phyloP scores from a whole-genome alignment of 2,888 invertebrate genomes.

The Celastrina argiolus region DNA sequence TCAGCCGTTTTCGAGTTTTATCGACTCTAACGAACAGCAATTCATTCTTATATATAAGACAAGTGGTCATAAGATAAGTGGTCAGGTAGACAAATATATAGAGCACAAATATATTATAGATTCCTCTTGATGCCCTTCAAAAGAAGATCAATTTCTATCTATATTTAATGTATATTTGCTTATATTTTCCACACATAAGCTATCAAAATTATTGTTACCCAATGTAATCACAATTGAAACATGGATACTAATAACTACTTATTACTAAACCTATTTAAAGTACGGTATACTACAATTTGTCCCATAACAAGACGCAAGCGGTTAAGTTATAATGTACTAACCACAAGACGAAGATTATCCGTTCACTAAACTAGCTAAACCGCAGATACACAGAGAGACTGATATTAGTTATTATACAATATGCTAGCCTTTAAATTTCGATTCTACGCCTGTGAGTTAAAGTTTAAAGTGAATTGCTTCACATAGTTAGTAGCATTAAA shows the following conservation, averaged over 20 bases:
- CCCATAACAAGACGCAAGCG: slow-evolving; percentile 56
- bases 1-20: too few species aligned
- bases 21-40: too few species aligned
- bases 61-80: too few species aligned
- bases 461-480: background rate
- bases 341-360: slow-evolving; percentile 53
- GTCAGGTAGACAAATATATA: too few species aligned
- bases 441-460: background rate
- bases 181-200: too few species aligned
- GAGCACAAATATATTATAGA: too few species aligned
- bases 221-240: slow-evolving; percentile 28
- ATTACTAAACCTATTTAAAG: background rate
- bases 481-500: background rate
- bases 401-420: background rate
- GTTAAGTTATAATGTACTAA: slow-evolving; percentile 48
- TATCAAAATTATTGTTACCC: too few species aligned
- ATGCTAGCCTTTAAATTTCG: background rate
- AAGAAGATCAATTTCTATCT: too few species aligned
- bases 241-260: slow-evolving; percentile 21
- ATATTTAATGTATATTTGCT: too few species aligned
- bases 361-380: slow-evolving; percentile 47
- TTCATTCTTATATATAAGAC: too few species aligned
- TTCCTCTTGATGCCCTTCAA: too few species aligned
- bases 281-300: slow-evolving; percentile 46
- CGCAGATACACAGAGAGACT: slow-evolving; percentile 30